Base-by-base conservation (phyloP, 2,888 invertebrate species). In the Apamea monoglypha region DNA sequence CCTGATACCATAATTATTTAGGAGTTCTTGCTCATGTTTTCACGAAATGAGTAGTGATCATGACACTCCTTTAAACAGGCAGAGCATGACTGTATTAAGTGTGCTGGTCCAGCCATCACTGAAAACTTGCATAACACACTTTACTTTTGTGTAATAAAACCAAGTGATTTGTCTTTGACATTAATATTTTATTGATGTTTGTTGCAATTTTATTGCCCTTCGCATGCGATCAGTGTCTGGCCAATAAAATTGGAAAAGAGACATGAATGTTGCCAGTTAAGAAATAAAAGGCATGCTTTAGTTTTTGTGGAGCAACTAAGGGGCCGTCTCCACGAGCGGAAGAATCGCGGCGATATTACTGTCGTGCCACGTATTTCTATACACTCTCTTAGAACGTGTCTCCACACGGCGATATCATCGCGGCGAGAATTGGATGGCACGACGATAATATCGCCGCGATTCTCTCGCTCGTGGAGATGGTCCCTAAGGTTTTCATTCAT, bases 161-260 rank as follows among this genome's bases (percentile, higher is more conserved):
- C 47, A 81, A 74, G 56, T 85, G 85, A 64, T 81, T 61, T 85
- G 86, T 69, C 83, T 85, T 85, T 81, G 75, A 81, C 69, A 73
- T 85, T 36, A 75, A 70, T 71, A 81, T 61, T 69, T 85, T 69
- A 76, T 85, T 73, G 64, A 61, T 47, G 59, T 81, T 85, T 85
- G 53, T 69, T 75, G 85, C 86, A 61, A 73, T 85, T 76, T 73
- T 70, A 85, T 85, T 83, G 75, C 53, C 82, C 75, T 81, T 85
- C 69, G 16, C 75, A 61, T 73, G 63, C 36, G 40, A 68, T 44
- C 81, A 50, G 67, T 63, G 56, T n/a, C 63, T 44, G 56, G 56
- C 12, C 47, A 53, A n/a, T 81, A 72, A 74, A 68, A 63, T 16
- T 67, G 32, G n/a, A 56, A 53, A 44, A 47, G 16, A 68, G 8